These are phyloP conservation scores for Ispidina lecontei DNA, from an alignment of 2,797 vertebrate species.

Conservation along the genomic window DNA sequence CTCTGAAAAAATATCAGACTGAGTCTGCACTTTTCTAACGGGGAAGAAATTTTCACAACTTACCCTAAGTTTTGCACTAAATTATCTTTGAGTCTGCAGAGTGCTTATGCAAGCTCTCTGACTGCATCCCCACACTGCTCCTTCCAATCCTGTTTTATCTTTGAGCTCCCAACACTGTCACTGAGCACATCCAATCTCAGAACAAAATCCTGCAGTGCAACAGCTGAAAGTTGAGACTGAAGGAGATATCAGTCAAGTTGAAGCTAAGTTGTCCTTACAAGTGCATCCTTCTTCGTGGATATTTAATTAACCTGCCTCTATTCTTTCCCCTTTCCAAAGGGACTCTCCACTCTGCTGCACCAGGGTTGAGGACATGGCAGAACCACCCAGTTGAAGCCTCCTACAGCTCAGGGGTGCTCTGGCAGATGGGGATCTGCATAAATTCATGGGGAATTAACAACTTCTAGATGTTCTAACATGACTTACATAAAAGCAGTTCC, in stretches of 20 bases:
- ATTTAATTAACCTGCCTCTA: background rate
- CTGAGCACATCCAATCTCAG: background rate
- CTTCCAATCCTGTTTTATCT: background rate
- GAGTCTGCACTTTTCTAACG: background rate
- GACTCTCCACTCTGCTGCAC: background rate
- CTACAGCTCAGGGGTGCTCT: background rate
- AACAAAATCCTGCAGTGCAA: slow-evolving; percentile 2
- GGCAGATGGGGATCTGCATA: background rate
- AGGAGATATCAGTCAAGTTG: background rate
- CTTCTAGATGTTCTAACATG: background rate
- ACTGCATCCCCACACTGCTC: background rate
- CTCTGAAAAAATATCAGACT: background rate
- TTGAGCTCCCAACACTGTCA: background rate
- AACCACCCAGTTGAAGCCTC: background rate
- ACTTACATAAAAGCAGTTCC: background rate
- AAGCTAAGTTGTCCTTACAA: background rate
- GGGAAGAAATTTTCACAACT: background rate
- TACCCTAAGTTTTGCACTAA: background rate
- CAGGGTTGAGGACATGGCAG: background rate
- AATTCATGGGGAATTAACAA: background rate
- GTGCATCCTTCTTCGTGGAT: background rate
- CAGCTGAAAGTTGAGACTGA: background rate
- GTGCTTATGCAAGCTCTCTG: background rate
- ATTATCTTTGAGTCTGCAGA: background rate
- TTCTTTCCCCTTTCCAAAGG: background rate